Conservation (phyloP, 1,140 invertebrate species). For the Drosophila funebris region DNA sequence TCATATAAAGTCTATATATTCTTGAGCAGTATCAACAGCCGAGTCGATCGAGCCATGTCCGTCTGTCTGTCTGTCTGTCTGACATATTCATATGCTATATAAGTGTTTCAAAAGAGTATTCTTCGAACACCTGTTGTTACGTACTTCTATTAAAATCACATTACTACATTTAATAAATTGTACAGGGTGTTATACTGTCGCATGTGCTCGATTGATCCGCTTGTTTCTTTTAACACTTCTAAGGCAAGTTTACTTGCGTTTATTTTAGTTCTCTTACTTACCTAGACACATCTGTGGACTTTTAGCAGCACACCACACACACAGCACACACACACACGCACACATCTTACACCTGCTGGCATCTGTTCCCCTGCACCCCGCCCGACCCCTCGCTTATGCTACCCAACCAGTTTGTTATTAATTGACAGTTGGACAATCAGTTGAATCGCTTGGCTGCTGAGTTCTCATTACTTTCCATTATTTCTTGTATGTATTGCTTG, state of each 20-base stretch:
- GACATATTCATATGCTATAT: no score
- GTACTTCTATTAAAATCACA: no score
- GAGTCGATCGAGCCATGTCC: no score
- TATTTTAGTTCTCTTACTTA: background rate
- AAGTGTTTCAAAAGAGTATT: no score
- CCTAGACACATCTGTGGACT: constrained; percentile 1
- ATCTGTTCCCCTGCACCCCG: background rate
- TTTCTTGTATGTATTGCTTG: constrained; percentile 14
- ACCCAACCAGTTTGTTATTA: constrained; percentile 20
- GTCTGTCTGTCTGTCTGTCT: no score
- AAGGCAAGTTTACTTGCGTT: background rate
- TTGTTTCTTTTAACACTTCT: background rate
- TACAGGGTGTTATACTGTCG: no score
- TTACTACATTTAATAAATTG: no score
- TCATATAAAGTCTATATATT: no score
- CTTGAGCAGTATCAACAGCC: no score
- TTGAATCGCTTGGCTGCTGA: constrained; percentile 27
- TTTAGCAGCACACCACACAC: constrained; percentile 6
- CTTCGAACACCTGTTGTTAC: no score
- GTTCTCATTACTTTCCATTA: constrained; percentile 53
- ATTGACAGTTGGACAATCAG: constrained; percentile 56
- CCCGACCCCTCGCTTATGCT: background rate
- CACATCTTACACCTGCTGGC: constrained; percentile 4
- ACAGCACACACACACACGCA: no score
- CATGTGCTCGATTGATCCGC: no score